These are phyloP conservation scores for Thunnus albacares DNA, from an alignment of 2,797 vertebrate species.

Conservation along the genomic window DNA sequence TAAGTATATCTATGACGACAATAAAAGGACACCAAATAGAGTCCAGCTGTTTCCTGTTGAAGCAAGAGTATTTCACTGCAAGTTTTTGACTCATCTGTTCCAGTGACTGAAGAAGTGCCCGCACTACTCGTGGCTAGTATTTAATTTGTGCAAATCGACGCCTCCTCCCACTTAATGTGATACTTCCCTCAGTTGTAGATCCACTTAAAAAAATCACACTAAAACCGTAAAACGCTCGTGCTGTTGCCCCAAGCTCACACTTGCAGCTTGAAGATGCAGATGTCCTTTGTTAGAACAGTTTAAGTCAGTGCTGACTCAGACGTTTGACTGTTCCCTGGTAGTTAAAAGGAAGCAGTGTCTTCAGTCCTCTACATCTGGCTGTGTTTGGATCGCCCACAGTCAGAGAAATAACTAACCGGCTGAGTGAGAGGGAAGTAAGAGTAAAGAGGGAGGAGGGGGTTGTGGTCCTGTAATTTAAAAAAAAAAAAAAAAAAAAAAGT, in stretches of 20 bases:
- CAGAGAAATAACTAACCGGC: conserved; percentile 24
- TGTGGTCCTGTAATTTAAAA: conserved; percentile 1
- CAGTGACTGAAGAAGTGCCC: conserved; percentile 41
- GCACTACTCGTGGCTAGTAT: neutral
- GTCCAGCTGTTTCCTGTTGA: conserved; percentile 47
- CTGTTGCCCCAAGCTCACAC: neutral
- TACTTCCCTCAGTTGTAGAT: neutral
- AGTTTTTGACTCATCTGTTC: neutral
- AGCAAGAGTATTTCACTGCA: conserved; percentile 2
- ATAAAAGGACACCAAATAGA: neutral
- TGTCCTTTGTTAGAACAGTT: conserved; percentile 1
- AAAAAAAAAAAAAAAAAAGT: neutral
- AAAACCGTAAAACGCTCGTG: neutral
- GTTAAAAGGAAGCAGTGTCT: conserved; percentile 5
- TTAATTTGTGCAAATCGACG: neutral
- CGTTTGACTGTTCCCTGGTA: neutral
- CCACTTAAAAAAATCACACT: too few relatives aligned
- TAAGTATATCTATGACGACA: neutral
- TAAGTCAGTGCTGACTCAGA: conserved; percentile 31
- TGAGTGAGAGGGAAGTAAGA: conserved; percentile 35
- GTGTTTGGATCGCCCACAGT: conserved; percentile 19
- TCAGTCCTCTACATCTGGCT: conserved; percentile 28
- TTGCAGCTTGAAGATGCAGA: neutral
- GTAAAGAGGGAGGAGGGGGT: conserved; percentile 2
- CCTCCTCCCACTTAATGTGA: conserved; percentile 4